Conservation (phyloP, 2,797 vertebrate species). For the Myripristis jacobus region DNA sequence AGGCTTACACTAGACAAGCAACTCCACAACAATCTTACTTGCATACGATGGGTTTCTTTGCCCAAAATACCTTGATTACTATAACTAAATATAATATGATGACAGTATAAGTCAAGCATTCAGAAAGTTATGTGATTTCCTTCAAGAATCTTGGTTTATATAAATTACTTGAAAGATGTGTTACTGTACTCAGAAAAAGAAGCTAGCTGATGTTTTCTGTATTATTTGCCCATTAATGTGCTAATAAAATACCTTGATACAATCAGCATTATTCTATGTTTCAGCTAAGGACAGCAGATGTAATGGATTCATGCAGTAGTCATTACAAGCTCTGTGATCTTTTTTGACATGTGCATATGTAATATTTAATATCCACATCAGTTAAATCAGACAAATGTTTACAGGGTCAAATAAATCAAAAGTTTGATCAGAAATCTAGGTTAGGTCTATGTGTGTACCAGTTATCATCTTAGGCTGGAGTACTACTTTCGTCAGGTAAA, state of each 20-base stretch:
- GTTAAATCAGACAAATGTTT: not conserved
- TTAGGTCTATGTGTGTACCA: not conserved
- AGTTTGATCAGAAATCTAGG: slow-evolving; percentile 3
- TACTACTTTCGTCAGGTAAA: slow-evolving; percentile 13
- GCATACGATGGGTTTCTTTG: not conserved
- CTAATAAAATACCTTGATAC: not conserved
- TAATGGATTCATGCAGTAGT: not conserved
- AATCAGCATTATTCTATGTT: not conserved
- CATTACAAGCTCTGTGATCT: not conserved
- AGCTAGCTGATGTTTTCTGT: too few relatives aligned
- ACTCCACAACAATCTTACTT: not conserved
- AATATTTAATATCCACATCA: not conserved
- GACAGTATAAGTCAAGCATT: too few relatives aligned
- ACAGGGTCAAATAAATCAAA: not conserved
- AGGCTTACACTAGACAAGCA: not conserved
- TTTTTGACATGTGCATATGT: not conserved
- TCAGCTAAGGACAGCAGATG: not conserved
- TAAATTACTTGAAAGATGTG: too few relatives aligned
- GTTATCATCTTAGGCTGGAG: not conserved
- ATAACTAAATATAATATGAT: too few relatives aligned
- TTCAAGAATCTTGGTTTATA: too few relatives aligned
- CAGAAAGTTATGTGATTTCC: too few relatives aligned
- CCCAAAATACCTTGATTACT: not conserved
- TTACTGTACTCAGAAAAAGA: too few relatives aligned
- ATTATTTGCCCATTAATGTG: not conserved